Base-by-base conservation (phyloP, 2,888 invertebrate species). In the Craniophora ligustri region DNA sequence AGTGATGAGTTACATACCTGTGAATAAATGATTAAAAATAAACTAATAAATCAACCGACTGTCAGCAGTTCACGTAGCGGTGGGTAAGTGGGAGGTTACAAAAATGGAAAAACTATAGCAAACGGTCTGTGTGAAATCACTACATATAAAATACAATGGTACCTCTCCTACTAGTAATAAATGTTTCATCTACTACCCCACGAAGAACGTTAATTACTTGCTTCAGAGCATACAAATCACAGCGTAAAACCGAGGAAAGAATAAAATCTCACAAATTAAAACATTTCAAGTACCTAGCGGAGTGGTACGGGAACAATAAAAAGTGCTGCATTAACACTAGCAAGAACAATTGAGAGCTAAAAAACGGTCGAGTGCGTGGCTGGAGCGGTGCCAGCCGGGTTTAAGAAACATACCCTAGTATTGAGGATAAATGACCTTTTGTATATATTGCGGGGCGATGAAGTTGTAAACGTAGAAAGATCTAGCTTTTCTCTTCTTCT, bases 311-410 rank as follows among this genome's bases (percentile, higher is more conserved):
- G 51, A 53, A 58, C 59, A 64, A 64, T 59, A 64, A 64, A 67
- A 55, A 67, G 28, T 47, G 46, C 40, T 31, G 59, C 59, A 59
- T 67, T 67, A 67, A 63, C 67, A 63, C 63, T 53, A 49, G 57
- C 56, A 60, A 66, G 67, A 67, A 67, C 72, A 72, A 72, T 69
- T 72, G 69, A 58, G 62, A 58, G 60, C 59, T 63, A 51, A 72
- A 68, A 69, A 72, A 55, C 56, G 58, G 40, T 67, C 30, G 54
- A 72, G 72, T 57, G 64, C 58, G 68, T 61, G 56, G 44, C 45
- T 72, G 72, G 72, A 61, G 44, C 44, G 46, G 36, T 32, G 71
- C 71, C 71, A 71, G 54, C 53, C 4, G 58, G 54, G 44, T 45
- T 15, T 19, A 53, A 67, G 64, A 50, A 64, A 67, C 64, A 64